A percentile compares a stretch with the other conserved stretches of the same genome.
Conservation (phyloP, 2,797 vertebrate genomes). For the Xerus rutilus region DNA sequence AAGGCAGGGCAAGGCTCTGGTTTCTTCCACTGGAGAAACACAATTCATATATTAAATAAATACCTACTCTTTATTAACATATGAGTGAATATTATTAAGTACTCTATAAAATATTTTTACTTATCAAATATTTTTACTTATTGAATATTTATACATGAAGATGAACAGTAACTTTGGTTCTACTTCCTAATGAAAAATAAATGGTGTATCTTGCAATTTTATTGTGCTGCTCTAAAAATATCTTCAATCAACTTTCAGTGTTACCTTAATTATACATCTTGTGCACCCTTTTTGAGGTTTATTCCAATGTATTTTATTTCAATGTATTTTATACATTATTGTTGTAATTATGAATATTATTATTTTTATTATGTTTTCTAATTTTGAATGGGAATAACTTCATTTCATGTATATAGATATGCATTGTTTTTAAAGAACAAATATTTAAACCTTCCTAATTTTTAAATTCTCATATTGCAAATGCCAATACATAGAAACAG, state of each 20-base stretch:
- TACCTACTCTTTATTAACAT: neutral
- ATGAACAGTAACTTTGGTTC: neutral
- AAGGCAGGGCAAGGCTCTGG: neutral
- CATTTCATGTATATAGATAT: neutral
- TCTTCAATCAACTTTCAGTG: neutral
- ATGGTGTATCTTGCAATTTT: neutral
- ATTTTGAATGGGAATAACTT: neutral
- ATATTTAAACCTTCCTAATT: neutral
- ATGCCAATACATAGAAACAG: neutral
- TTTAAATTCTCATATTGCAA: neutral
- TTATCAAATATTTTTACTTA: neutral
- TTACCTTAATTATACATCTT: neutral
- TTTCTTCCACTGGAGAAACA: neutral
- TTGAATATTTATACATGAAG: neutral
- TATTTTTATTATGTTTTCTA: constrained; percentile 1
- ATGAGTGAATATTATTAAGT: neutral
- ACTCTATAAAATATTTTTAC: neutral
- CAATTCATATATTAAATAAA: neutral
- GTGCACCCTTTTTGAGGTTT: neutral
- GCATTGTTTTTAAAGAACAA: neutral
- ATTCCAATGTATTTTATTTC: neutral
- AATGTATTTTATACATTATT: constrained; percentile 15
- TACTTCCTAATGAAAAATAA: neutral
- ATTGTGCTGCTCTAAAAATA: neutral
- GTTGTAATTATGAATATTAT: neutral